Evolutionary conservation across 2,797 vertebrate species (phyloP).

Genomic region (Odontamblyopus rebecca): DNA sequence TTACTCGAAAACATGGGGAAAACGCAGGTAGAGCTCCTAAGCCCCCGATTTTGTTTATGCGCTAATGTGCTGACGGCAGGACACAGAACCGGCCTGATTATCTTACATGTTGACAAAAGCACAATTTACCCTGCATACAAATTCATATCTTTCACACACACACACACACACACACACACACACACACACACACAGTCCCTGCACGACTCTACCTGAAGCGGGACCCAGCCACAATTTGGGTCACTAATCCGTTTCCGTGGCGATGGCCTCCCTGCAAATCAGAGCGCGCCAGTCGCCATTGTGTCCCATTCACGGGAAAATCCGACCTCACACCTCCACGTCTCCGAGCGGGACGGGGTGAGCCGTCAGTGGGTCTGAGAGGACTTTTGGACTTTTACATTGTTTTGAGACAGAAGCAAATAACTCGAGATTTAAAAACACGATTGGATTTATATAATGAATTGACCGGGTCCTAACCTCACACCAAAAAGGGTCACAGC

Average conservation of each 20-base stretch:
- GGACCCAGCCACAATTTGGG: constrained; percentile 55
- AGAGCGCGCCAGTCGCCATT: constrained; percentile 22
- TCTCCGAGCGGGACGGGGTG: constrained; percentile 2
- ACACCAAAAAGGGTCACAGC: too few relatives aligned
- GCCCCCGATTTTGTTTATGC: constrained; percentile 37
- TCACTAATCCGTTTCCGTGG: constrained; percentile 64
- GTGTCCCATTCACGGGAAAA: constrained; percentile 41
- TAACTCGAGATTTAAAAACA: too few relatives aligned
- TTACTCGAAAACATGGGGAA: too few relatives aligned
- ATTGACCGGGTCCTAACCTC: too few relatives aligned
- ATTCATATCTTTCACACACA: not conserved
- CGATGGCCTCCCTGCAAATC: constrained; percentile 47
- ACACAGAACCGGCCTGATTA: constrained; percentile 16
- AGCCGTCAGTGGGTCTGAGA: not conserved
- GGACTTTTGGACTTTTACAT: not conserved
- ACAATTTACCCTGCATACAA: constrained; percentile 4
- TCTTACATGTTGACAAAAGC: constrained; percentile 24
- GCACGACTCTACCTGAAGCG: constrained; percentile 37
- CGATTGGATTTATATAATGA: too few relatives aligned
- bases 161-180: constrained; percentile 1
- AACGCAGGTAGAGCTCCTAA: not conserved
- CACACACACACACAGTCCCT: not conserved
- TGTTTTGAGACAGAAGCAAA: too few relatives aligned
- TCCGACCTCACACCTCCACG: constrained; percentile 34
- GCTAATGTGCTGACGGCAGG: constrained; percentile 34